Evolutionary conservation across 2,888 invertebrate species (phyloP), one percentile per base, ranked within the genome.

Genomic region (Podotricha telesiphe): DNA sequence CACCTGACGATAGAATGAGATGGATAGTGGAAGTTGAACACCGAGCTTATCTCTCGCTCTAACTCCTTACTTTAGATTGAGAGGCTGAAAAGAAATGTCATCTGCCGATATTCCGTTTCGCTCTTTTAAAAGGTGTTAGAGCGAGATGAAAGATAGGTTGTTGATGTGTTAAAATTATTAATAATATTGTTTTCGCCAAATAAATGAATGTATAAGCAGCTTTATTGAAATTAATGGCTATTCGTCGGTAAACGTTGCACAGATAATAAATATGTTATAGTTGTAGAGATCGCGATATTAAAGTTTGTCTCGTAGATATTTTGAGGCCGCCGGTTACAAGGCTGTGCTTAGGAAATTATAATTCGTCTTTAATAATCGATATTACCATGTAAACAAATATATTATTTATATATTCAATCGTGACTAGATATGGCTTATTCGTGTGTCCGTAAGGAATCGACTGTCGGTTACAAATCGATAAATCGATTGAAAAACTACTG

Each of bases 171-270:
- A 34, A 55, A 55, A 53, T 53, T 7, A 13, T 42, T 55, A n/a
- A 37, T 55, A 15, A 22, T 40, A 10, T 19, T 20, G 19, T 20
- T 40, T 22, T 19, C 51, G 34, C 19, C 28, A 55, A 55, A 45
- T 65, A 65, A 48, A 40, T 50, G 37, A 37, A 13, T 66, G 34
- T 34, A 17, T 34, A 55, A 37, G 59, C 59, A 59, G 59, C 59
- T 59, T 45, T 51, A 59, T 40, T 42, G 19, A 59, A 62, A 42
- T 48, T 56, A 58, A 58, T 58, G 66, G 22, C 59, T 28, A n/a
- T 11, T 56, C n/a, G 28, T 56, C 34, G 45, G 63, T 55, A 64
- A 63, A 56, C 40, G 67, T 63, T 56, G 63, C 63, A 68, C 63
- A 63, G 67, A 28, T 56, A 48, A 68, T 48, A 48, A 63, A 45